These are phyloP conservation scores for Microcebus ravelobensis DNA, from an alignment of 2,113 vertebrate species.

Conservation along the genomic window DNA sequence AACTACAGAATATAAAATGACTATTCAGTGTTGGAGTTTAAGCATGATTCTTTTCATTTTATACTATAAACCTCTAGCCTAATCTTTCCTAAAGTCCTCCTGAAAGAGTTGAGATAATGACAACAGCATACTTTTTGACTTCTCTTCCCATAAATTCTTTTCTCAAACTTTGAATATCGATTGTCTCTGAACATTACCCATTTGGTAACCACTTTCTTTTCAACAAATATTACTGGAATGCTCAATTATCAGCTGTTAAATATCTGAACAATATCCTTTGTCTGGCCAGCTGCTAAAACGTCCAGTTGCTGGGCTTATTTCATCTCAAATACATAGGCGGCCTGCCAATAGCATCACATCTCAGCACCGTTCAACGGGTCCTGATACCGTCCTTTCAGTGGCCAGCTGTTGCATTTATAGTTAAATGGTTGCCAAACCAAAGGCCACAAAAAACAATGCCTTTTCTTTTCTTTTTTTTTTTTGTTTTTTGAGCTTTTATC, in stretches of 20 bases:
- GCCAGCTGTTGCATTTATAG: constrained; percentile 76
- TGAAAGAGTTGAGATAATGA: not conserved
- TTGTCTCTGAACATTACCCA: constrained; percentile 43
- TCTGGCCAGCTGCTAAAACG: constrained; percentile 78
- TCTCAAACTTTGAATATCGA: constrained; percentile 38
- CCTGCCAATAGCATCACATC: constrained; percentile 71
- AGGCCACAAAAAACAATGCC: constrained; percentile 64
- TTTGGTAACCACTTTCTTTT: constrained; percentile 61
- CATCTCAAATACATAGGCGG: constrained; percentile 57
- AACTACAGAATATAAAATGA: not conserved
- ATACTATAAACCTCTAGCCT: not conserved
- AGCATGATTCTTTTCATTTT: not conserved
- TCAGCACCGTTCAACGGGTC: constrained; percentile 53
- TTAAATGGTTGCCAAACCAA: constrained; percentile 70
- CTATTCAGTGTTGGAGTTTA: not conserved
- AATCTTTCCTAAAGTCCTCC: not conserved
- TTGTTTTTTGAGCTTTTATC: constrained; percentile 51
- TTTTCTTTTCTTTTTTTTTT: not conserved
- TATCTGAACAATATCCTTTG: constrained; percentile 78
- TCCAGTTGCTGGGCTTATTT: constrained; percentile 74
- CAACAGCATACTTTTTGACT: not conserved
- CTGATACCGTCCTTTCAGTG: constrained; percentile 66
- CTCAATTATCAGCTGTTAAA: constrained; percentile 76
- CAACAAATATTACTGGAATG: constrained; percentile 64
- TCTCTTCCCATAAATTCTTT: not conserved